Evolutionary conservation across 1,140 invertebrate species (phyloP), one percentile per base, ranked within the genome.

Genomic region (Adoxophyes honmai): DNA sequence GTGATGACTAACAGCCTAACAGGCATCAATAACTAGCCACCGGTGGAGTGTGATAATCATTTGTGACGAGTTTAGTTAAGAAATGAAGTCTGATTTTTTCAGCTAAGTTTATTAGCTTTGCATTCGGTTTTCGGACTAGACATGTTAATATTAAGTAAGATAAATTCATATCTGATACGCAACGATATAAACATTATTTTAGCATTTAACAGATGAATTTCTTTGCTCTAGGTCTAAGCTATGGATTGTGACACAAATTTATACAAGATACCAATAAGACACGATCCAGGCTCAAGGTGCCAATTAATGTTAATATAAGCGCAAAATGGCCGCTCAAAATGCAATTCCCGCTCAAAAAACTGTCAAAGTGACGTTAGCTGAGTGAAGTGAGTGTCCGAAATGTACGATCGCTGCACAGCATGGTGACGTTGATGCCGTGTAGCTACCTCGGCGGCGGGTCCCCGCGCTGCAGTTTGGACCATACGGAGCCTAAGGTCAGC

Each of bases 381-480:
- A 68, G 68, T 73, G 74, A 77, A 77, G 71, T 64, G 64, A 64
- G 62, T 66, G 70, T 66, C 55, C 68, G 71, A 69, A 66, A 78
- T 78, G 72, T 55, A 58, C 59, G 60, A 51, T 61, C 66, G 61
- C 54, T 69, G 69, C 62, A 51, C 73, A 80, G 68, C 68, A 88
- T 88, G 85, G 85, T 88, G 83, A 88, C 85, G 42, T 70, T 88
- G 78, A 88, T 88, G 85, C 85, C 85, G 80, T 88, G 85, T 73
- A 78, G 75, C 70, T 88, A 81, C 80, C 85, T 88, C 73, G 78
- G 85, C 64, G 80, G 71, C 48, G 67, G 81, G 34, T 85, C 82
- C 21, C 81, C 85, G 72, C 75, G 83, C 62, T 88, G 83, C 85
- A 81, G 77, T 68, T 68, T 88, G 74, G 83, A 86, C 35, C 81